Evolutionary conservation across 2,888 invertebrate species (phyloP).

Genomic region (Orthosia gothica): DNA sequence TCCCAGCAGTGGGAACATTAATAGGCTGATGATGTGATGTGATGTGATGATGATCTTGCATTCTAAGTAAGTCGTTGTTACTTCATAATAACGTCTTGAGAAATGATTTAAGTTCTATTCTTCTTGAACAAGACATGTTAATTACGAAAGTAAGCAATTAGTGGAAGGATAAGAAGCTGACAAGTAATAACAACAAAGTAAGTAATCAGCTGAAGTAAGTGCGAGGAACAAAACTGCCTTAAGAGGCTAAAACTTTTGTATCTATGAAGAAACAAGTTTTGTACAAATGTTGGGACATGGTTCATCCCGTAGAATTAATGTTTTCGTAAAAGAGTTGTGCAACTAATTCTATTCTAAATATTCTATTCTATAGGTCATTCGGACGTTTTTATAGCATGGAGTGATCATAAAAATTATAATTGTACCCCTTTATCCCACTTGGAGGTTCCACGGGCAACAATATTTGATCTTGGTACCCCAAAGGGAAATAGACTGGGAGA

Average conservation of each 20-base stretch:
- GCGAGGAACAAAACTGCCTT: background rate
- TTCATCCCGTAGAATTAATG: background rate
- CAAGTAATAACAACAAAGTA: background rate
- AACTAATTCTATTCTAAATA: no score
- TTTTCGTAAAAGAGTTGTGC: no score
- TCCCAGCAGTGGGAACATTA: no score
- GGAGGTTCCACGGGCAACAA: no score
- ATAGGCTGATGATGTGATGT: no score
- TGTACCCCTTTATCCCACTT: no score
- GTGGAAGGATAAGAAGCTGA: background rate
- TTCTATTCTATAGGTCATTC: no score
- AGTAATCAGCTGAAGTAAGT: conserved; percentile 10
- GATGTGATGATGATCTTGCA: no score
- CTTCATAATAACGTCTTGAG: background rate
- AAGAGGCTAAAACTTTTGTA: background rate
- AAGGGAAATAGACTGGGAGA: no score
- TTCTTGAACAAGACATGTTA: background rate
- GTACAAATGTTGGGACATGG: background rate
- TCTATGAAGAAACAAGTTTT: background rate
- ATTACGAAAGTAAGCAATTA: conserved; percentile 6
- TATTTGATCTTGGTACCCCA: no score
- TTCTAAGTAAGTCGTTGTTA: background rate
- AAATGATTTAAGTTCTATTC: background rate
- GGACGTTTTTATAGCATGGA: background rate
- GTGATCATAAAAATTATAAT: no score